A percentile compares a stretch with the other conserved stretches of the same genome.
Conservation (phyloP, 92 coral and sea anemone species). For the Scolanthus callimorphus region DNA sequence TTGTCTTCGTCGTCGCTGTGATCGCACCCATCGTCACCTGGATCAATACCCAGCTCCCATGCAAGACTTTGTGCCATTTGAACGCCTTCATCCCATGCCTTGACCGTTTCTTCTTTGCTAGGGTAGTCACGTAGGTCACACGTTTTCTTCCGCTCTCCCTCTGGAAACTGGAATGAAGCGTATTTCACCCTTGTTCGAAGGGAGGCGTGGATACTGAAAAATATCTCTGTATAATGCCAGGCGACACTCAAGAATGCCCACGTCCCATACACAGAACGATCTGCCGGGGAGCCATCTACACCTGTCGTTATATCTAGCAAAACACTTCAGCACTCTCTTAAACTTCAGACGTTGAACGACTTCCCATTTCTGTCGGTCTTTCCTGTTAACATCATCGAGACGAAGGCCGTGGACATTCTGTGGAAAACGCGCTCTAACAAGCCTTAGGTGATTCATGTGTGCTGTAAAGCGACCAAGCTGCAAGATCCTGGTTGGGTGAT, state of each 20-base stretch:
- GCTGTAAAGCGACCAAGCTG: constrained; percentile 36
- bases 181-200: constrained; percentile 4
- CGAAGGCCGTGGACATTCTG: constrained; percentile 20
- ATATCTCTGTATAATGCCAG: no score
- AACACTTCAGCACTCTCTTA: constrained; percentile 27
- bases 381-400: constrained; percentile 22
- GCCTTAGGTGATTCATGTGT: constrained; percentile 34
- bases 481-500: constrained; percentile 37
- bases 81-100: constrained; percentile 18
- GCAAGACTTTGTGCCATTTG: constrained; percentile 17
- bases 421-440: constrained; percentile 27
- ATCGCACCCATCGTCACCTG: background rate
- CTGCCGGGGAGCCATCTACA: constrained; percentile 26
- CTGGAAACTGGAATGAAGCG: constrained; percentile 27
- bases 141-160: constrained; percentile 2
- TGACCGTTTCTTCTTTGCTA: constrained; percentile 5
- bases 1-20: background rate
- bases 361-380: no score
- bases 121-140: constrained; percentile 13
- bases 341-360: constrained; percentile 34
- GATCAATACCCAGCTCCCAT: constrained; percentile 19
- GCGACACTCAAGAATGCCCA: constrained; percentile 12
- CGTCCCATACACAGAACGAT: constrained; percentile 31
- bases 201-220: constrained; percentile 15
- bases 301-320: constrained; percentile 38